Conservation (phyloP, 2,888 invertebrate species). For the Tubulanus polymorphus region DNA sequence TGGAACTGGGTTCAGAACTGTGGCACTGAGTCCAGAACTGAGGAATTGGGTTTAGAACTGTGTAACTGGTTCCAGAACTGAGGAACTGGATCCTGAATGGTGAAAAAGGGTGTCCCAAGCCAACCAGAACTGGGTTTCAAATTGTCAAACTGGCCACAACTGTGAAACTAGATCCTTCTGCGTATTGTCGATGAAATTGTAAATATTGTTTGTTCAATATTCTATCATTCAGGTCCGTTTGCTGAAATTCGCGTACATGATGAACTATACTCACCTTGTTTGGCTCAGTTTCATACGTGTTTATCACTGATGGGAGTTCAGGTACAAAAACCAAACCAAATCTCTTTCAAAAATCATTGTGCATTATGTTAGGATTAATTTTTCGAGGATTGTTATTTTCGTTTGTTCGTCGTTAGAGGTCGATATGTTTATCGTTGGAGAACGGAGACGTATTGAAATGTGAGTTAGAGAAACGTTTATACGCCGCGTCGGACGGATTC, state of each 20-base stretch:
- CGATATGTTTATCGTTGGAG: conserved; percentile 28
- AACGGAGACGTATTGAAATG: conserved; percentile 37
- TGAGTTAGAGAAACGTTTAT: conserved; percentile 24
- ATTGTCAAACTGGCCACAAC: no score
- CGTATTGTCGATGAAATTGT: not conserved
- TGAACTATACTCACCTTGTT: conserved; percentile 23
- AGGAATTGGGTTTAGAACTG: no score
- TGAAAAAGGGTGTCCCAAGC: no score
- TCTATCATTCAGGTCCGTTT: conserved; percentile 24
- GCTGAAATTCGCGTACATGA: conserved; percentile 25
- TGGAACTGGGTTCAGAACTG: no score
- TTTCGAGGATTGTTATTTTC: not conserved
- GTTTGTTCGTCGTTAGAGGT: conserved; percentile 21
- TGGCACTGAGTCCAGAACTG: no score
- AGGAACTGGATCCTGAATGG: no score
- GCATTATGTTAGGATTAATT: no score
- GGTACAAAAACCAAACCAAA: no score
- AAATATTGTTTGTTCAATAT: not conserved
- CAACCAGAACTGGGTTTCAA: no score
- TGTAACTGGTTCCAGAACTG: no score
- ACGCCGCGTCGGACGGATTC: not conserved
- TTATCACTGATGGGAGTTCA: conserved; percentile 32
- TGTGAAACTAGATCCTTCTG: no score
- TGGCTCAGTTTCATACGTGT: conserved; percentile 31
- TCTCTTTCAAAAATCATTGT: no score